Base-by-base conservation (phyloP, 2,888 invertebrate genomes). In the Anoplius nigerrimus region DNA sequence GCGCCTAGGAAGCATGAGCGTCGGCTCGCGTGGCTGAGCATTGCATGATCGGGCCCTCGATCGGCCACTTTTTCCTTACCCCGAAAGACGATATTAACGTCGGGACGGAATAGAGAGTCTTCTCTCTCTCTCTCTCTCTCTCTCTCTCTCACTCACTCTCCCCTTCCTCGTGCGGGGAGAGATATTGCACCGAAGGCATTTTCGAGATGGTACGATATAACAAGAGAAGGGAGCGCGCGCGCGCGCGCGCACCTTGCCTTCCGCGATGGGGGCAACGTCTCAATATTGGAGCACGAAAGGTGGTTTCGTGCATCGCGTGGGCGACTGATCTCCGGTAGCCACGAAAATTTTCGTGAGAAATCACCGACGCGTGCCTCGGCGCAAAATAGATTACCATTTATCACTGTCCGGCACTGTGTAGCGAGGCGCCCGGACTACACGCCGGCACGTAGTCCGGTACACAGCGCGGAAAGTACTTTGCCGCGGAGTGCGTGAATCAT, bases 261-360 rank as follows among this genome's bases (percentile, higher is more conserved):
- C 18, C 48, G 8, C 5, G 48, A 34, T 6, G 22, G n/a, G 24
- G 8, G 34, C 60, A 60, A 69, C 52, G 60, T 69, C 67, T 69
- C 66, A 69, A 69, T 69, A 56, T 69, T 42, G 55, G 60, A 60
- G 67, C 68, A 69, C 68, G 68, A 56, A 60, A 61, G 61, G 56
- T 42, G 69, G 61, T 67, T 21, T 15, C 52, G 52, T 52, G 52
- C 52, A 52, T 52, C 20, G 22, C 20, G 15, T 20, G 67, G n/a
- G 46, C 68, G 58, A 65, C 59, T 59, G 65, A 65, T 68, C 68
- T 62, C 68, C 42, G 67, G 48, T 55, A 61, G 61, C 56, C 57
- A 58, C 58, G 69, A 65, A 60, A 62, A 62, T 67, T 69, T 69
- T 68, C 67, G 62, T 69, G 62, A 65, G 66, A 63, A 62, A 62